These are phyloP conservation scores for Drosophila incognita DNA, from an alignment of 2,888 invertebrate species.

Conservation along the genomic window DNA sequence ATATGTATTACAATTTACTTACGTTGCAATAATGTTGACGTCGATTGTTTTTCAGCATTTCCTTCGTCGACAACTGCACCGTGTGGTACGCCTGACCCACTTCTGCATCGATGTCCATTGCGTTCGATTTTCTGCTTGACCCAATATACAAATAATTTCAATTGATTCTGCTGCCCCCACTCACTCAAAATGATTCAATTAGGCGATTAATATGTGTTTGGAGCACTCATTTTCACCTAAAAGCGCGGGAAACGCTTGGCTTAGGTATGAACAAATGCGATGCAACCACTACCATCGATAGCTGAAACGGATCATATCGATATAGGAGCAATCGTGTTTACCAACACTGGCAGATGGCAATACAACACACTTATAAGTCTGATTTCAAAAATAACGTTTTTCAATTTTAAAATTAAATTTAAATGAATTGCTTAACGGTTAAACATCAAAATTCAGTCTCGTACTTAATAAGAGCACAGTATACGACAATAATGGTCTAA, in stretches of 20 bases:
- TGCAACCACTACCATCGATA: constrained; percentile 22
- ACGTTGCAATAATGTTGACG: constrained; percentile 84
- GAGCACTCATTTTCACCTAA: constrained; percentile 33
- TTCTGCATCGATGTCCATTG: constrained; percentile 76
- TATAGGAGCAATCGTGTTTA: background rate
- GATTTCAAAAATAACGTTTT: background rate
- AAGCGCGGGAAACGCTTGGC: constrained; percentile 59
- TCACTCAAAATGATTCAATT: constrained; percentile 19
- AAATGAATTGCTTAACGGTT: background rate
- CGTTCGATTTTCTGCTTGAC: background rate
- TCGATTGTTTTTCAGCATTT: constrained; percentile 82
- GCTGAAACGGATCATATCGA: constrained; percentile 18
- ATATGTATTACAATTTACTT: constrained; percentile 58
- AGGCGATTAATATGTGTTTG: constrained; percentile 4
- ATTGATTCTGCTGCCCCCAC: background rate
- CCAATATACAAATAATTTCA: background rate
- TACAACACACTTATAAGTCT: background rate
- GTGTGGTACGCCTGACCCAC: constrained; percentile 81
- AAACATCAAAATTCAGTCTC: background rate
- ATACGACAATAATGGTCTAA: constrained; percentile 84
- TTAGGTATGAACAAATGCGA: constrained; percentile 26
- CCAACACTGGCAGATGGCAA: constrained; percentile 12
- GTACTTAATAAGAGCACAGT: background rate
- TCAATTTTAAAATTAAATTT: background rate
- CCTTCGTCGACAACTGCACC: constrained; percentile 83